Conservation (phyloP, 2,113 vertebrate species). For the Tenebrosternarchus preto region DNA sequence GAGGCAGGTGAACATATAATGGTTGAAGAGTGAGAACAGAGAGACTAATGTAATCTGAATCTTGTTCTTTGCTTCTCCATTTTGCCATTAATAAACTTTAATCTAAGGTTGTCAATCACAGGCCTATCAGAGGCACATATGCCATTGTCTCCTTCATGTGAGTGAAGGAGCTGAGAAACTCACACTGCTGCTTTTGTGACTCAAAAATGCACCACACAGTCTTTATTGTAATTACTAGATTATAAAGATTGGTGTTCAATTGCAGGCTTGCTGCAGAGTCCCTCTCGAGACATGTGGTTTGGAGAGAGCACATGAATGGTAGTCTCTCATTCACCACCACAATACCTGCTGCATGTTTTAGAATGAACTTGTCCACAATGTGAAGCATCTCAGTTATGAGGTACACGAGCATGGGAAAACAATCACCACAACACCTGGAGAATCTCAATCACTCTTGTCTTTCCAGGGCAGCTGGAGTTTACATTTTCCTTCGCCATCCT, state of each 20-base stretch:
- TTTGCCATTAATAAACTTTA: not conserved
- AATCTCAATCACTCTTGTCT: not conserved
- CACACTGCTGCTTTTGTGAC: not conserved
- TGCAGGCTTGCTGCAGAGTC: not conserved
- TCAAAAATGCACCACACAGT: too few relatives aligned
- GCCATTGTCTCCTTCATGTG: not conserved
- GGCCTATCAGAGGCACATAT: not conserved
- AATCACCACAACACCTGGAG: not conserved
- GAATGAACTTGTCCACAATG: not conserved
- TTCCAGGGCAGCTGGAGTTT: not conserved
- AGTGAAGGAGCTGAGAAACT: not conserved
- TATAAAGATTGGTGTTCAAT: not conserved
- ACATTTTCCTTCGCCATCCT: too few relatives aligned
- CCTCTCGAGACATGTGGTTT: not conserved
- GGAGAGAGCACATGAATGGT: not conserved
- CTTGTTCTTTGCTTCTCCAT: not conserved
- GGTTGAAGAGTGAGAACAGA: not conserved
- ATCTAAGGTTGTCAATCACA: not conserved
- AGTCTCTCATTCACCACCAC: not conserved
- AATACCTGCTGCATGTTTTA: not conserved
- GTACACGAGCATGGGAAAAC: not conserved
- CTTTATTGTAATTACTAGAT: not conserved
- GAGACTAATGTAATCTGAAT: not conserved
- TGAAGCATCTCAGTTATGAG: not conserved
- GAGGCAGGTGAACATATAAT: slow-evolving; percentile 2